These are phyloP conservation scores for Drosophila busckii DNA, from an alignment of 1,140 invertebrate genomes.

Conservation along the genomic window DNA sequence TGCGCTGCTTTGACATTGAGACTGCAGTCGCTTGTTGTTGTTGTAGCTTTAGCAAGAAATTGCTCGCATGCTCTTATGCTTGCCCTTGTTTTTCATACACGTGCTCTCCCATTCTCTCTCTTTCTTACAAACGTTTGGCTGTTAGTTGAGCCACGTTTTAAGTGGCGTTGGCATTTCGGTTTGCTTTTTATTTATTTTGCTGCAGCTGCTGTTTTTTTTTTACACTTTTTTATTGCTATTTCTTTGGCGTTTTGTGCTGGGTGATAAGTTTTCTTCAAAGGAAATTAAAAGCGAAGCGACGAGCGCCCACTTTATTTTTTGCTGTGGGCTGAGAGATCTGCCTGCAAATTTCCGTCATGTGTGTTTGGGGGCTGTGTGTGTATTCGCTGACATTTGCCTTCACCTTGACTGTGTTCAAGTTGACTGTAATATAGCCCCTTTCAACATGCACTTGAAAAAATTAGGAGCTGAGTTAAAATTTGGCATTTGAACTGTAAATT, in stretches of 20 bases:
- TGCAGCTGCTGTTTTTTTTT: no score
- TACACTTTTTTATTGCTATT: constrained; percentile 35
- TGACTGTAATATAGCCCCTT: constrained; percentile 7
- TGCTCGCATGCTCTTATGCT: no score
- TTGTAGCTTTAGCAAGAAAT: no score
- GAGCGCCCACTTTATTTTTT: constrained; percentile 15
- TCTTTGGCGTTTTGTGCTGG: constrained; percentile 39
- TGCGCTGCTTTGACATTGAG: constrained; percentile 5
- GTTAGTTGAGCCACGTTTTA: constrained; percentile 17
- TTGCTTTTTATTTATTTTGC: constrained; percentile 9
- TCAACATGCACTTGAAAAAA: not conserved
- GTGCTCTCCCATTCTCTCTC: not conserved
- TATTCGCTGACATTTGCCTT: constrained; percentile 37
- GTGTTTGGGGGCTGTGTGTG: not conserved
- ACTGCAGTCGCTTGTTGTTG: constrained; percentile 8
- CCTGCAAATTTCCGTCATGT: constrained; percentile 35
- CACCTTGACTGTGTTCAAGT: constrained; percentile 37
- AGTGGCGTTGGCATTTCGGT: constrained; percentile 28
- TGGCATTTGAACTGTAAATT: no score
- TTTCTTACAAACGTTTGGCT: not conserved
- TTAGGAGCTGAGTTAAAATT: no score
- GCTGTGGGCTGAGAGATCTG: not conserved
- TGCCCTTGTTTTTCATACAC: constrained; percentile 12
- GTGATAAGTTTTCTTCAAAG: constrained; percentile 47
- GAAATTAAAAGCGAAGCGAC: constrained; percentile 44